Base-by-base conservation (phyloP, 64 coral and sea anemone species). In the Actinia equina region DNA sequence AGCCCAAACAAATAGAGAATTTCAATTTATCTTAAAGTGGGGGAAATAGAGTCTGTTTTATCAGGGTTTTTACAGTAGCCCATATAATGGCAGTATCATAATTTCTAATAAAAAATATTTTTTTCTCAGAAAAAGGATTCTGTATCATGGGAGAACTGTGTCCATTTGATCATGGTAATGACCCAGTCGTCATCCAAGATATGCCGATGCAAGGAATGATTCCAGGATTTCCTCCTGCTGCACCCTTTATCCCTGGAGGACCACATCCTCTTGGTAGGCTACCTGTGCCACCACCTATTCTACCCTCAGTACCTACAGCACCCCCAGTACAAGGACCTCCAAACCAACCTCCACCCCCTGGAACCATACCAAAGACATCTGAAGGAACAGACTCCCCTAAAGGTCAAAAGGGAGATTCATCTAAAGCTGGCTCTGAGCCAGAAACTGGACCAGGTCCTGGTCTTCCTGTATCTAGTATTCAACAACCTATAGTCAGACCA, bases 131-230 rank as follows among this genome's bases (percentile, higher is more conserved):
- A 88, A 99, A 99, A 60, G 97, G 97, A 81, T 99, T 95, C 85
- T 99, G 97, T 86, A 99, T 99, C 89, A 78, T 93, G 76, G 97
- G 97, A 37, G 97, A 99, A 69, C 85, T 95, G 13, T 99, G 97
- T 55, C 97, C 93, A 20, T 99, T 83, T 95, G 97, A 99, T 27
- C 97, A 99, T 86, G 97, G 97, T 54, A 99, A 99, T 93, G 97
- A 99, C 52, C 93, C 97, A 69, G 91, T 99, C 4, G 97, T 99
- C 25, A 93, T 95, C 46, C 92, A 99, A 91, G 97, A 99, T 83
- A 88, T 99, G 82, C 70, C 86, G 23, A 95, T 94, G 85, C 60
- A 93, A 26, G 62, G 83, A 87, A 89, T 88, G 43, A 93, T 99
- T 84, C 97, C 95, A 49, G 79, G 82, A 17, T 86, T 77, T 23